phyloP scores from a whole-genome alignment of 1,140 invertebrate genomes.

The Diuraphis noxia region DNA sequence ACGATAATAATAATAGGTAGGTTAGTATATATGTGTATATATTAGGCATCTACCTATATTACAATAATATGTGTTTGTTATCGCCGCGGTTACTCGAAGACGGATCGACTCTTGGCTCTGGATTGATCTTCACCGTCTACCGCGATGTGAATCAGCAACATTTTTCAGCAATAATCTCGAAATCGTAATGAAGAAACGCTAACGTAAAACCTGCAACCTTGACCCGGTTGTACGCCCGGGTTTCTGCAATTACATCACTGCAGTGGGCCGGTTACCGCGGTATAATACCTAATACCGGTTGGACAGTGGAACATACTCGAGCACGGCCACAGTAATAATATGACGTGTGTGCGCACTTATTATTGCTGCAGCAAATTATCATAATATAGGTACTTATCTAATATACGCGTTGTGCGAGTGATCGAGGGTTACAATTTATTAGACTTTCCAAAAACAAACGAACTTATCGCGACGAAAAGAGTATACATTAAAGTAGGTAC shows the following conservation, averaged over 20 bases:
- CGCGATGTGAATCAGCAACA: not conserved
- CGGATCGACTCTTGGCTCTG: not conserved
- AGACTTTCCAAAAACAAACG: slow-evolving; percentile 27
- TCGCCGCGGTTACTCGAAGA: not conserved
- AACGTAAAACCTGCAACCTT: slow-evolving; percentile 35
- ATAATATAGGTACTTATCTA: not conserved
- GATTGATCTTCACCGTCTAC: slow-evolving; percentile 12
- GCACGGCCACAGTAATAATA: not conserved
- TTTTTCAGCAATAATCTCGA: slow-evolving; percentile 25
- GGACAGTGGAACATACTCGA: not conserved
- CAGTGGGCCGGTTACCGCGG: not conserved
- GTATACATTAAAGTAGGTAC: too few relatives aligned
- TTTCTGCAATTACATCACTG: slow-evolving; percentile 25
- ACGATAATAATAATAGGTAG: not conserved
- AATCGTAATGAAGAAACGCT: slow-evolving; percentile 34
- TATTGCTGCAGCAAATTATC: not conserved
- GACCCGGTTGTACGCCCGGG: slow-evolving; percentile 16
- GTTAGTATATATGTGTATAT: not conserved
- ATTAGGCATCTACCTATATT: not conserved
- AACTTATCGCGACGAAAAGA: not conserved
- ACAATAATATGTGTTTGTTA: not conserved
- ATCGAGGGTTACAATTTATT: not conserved
- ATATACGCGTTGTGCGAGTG: not conserved
- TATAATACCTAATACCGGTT: slow-evolving; percentile 22
- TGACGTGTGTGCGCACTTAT: not conserved